These are phyloP conservation scores for Apis mellifera DNA, from an alignment of 1,140 invertebrate genomes.

Conservation along the genomic window Amel_HAv3.1 CM009937.2:1545001-1545500, in stretches of 20 bases:
- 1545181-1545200: background rate
- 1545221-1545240: background rate
- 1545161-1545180: conserved; percentile 6
- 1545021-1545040: background rate
- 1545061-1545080: background rate
- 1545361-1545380: too few species aligned
- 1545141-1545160: conserved; percentile 6
- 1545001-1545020: background rate
- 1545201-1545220: background rate
- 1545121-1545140: background rate
- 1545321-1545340: too few species aligned
- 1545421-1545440: too few species aligned
- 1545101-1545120: background rate
- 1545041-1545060: background rate
- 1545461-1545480: too few species aligned
- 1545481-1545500: too few species aligned
- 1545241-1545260: background rate
- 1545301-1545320: background rate
- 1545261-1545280: background rate
- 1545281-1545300: background rate
- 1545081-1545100: background rate
- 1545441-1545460: too few species aligned
- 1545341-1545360: background rate
- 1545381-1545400: too few species aligned
- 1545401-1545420: too few species aligned